Percentiles rank a stretch among this genome's conserved stretches.
Conservation (phyloP, 2,888 invertebrate genomes). For the Leptopterna dolabrata region DNA sequence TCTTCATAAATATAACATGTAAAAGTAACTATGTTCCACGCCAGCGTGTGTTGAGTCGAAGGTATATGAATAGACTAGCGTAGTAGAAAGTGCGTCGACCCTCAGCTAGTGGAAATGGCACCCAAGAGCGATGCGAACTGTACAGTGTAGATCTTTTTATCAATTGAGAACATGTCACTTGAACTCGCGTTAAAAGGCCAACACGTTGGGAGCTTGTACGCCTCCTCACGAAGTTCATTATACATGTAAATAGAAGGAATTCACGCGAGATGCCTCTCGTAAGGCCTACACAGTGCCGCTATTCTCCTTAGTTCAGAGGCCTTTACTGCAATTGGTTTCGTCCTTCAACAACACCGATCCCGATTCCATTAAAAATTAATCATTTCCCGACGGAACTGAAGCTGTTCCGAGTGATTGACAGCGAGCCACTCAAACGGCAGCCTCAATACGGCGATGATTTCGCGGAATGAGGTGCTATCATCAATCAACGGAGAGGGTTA, state of each 20-base stretch:
- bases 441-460: neutral
- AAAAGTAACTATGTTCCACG: no score
- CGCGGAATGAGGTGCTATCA: neutral
- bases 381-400: neutral
- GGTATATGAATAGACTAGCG: neutral
- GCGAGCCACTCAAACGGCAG: neutral
- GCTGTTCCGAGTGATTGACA: neutral
- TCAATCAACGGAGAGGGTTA: neutral
- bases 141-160: neutral
- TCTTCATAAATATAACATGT: no score
- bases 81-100: neutral
- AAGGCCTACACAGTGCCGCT: neutral
- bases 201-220: neutral
- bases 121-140: neutral
- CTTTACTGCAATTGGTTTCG: neutral
- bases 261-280: neutral
- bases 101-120: neutral
- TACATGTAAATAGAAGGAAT: slow-evolving; percentile 24
- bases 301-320: neutral
- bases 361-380: neutral
- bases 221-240: slow-evolving; percentile 15
- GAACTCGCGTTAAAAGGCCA: neutral
- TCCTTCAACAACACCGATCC: neutral
- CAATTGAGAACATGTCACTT: slow-evolving; percentile 1
- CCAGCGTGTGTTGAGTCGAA: neutral